Evolutionary conservation across 2,888 invertebrate genomes (phyloP).

Genomic region (Pyrrhosoma nymphula): DNA sequence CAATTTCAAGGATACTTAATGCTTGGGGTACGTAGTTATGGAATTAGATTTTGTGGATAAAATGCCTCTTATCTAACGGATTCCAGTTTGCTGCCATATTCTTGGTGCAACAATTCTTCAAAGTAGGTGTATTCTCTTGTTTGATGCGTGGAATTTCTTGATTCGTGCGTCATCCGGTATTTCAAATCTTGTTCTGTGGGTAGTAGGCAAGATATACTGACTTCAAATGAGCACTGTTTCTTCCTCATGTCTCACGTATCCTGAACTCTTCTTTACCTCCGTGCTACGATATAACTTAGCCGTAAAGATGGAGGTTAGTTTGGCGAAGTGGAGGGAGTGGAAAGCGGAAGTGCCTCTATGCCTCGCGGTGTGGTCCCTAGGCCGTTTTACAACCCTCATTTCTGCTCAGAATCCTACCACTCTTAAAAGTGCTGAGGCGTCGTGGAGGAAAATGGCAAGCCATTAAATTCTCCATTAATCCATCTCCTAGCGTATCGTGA

Average conservation of each 20-base stretch:
- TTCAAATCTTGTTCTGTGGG: too few species aligned
- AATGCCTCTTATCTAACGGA: too few species aligned
- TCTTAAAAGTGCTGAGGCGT: neutral
- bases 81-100: too few species aligned
- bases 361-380: neutral
- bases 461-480: neutral
- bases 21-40: too few species aligned
- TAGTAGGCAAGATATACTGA: too few species aligned
- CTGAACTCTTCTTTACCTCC: neutral
- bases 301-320: neutral
- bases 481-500: neutral
- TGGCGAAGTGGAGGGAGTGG: neutral
- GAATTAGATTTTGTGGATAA: too few species aligned
- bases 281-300: neutral
- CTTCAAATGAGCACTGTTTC: too few species aligned
- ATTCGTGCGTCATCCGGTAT: too few species aligned
- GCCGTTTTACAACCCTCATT: neutral
- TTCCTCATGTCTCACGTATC: neutral
- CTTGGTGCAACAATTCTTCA: too few species aligned
- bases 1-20: too few species aligned
- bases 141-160: too few species aligned
- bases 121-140: too few species aligned
- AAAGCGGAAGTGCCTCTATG: neutral
- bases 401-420: neutral
- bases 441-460: neutral